Base-by-base conservation (phyloP, 2,797 vertebrate species). In the Gymnopithys bicolor region DNA sequence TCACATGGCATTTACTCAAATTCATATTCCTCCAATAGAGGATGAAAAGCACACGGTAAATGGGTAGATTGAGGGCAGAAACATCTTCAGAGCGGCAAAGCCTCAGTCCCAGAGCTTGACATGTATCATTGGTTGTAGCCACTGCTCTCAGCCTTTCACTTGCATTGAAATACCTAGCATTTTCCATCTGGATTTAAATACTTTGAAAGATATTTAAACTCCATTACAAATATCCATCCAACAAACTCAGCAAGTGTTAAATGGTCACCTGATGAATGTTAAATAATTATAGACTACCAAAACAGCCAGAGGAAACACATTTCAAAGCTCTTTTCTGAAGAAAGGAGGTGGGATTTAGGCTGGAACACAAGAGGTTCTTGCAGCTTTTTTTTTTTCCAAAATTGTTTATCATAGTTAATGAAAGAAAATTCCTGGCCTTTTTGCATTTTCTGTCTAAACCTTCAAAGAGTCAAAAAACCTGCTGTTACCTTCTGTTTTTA, bases 1-100 rank as follows among this genome's bases (percentile, higher is more conserved):
- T 96, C 97, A 90, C 69, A 93, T 83, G 94, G 77, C 22, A 93
- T 97, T 96, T 92, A 75, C 56, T 97, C 92, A 96, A 85, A 92
- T 95, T 82, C 82, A 83, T 86, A 84, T 81, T 95, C 35, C 58
- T 95, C 51, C 76, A 91, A 49, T 32, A 55, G 23, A 78, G 77
- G 56, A 94, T 66, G 90, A 87, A 95, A 91, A 82, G 35, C 48
- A 60, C 39, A 85, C 22, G 37, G 66, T 15, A 8, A 74, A 33
- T 1, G 74, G 46, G 43, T 51, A 71, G 93, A 94, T 0, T 30
- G 67, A 78, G 56, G 53, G 82, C 45, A 70, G 64, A 87, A 87
- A 75, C 45, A 41, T 90, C 58, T 90, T 82, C 46, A 80, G 77
- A 95, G 66, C 11, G 5, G 59, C 74, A 69, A 67, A 88, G 8